Evolutionary conservation across 2,888 invertebrate genomes (phyloP).

Genomic region (Andrena marginata): DNA sequence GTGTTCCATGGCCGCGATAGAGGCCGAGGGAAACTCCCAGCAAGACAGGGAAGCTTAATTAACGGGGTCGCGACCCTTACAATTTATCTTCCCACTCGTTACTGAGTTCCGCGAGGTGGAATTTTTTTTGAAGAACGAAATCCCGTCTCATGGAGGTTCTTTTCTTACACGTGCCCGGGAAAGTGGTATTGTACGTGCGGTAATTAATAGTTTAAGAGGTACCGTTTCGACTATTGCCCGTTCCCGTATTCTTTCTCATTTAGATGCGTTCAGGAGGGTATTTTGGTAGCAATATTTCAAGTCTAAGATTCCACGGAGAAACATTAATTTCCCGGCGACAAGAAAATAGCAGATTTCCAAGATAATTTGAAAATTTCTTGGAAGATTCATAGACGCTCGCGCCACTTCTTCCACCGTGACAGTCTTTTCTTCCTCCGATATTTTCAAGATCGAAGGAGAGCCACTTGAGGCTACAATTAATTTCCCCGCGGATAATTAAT

Average conservation of each 20-base stretch:
- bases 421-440: neutral
- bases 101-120: neutral
- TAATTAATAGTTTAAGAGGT: slow-evolving; percentile 1
- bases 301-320: neutral
- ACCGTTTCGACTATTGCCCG: too few relatives aligned
- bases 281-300: too few relatives aligned
- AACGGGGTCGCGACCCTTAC: slow-evolving; percentile 9
- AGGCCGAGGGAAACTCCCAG: neutral
- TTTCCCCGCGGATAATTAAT: slow-evolving; percentile 66
- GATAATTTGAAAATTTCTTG: neutral
- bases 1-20: neutral
- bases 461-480: slow-evolving; percentile 56
- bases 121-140: neutral
- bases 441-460: slow-evolving; percentile 14
- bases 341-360: neutral
- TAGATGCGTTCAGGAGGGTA: too few relatives aligned
- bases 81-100: slow-evolving; percentile 13
- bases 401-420: neutral
- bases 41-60: slow-evolving; percentile 24
- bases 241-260: too few relatives aligned
- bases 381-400: neutral
- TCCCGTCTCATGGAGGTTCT: neutral
- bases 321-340: neutral
- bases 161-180: neutral
- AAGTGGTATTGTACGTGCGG: neutral